Evolutionary conservation across 35 echinoderm and acorn worm genomes (phyloP).

Genomic region (Heliocidaris tuberculata): DNA sequence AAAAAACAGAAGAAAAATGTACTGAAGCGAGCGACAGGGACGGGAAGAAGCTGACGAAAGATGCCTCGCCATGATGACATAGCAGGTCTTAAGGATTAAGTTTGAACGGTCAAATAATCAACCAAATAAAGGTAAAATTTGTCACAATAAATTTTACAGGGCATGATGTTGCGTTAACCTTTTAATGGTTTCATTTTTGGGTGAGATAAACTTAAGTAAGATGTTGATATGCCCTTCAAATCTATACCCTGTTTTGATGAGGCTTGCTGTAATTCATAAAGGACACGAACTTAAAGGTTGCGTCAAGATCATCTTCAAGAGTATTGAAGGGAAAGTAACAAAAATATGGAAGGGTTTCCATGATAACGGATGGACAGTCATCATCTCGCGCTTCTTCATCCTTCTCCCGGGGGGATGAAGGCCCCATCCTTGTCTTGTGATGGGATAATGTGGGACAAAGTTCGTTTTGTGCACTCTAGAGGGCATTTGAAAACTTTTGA

Average conservation of each 20-base stretch:
- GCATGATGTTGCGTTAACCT: background rate
- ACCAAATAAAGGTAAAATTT: too few relatives aligned
- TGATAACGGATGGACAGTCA: background rate
- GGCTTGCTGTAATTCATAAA: background rate
- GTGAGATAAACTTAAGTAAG: background rate
- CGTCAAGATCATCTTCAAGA: background rate
- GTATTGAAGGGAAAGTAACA: background rate
- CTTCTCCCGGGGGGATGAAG: background rate
- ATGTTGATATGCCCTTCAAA: conserved; percentile 6
- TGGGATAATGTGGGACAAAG: conserved; percentile 1
- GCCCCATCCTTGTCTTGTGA: background rate
- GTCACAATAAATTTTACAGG: too few relatives aligned
- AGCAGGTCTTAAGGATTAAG: too few relatives aligned
- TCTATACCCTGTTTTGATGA: background rate
- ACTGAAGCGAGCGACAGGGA: too few relatives aligned
- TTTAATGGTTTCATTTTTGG: background rate
- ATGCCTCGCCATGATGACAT: too few relatives aligned
- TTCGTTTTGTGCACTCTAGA: background rate
- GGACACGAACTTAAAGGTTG: background rate
- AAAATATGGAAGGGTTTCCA: background rate
- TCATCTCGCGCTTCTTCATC: background rate
- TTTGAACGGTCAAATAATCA: too few relatives aligned
- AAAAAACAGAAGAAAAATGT: too few relatives aligned
- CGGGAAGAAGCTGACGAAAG: too few relatives aligned
- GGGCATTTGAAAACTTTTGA: background rate